Evolutionary conservation across 2,113 vertebrate species (phyloP).

Genomic region (Phrynosoma blainvillii): DNA sequence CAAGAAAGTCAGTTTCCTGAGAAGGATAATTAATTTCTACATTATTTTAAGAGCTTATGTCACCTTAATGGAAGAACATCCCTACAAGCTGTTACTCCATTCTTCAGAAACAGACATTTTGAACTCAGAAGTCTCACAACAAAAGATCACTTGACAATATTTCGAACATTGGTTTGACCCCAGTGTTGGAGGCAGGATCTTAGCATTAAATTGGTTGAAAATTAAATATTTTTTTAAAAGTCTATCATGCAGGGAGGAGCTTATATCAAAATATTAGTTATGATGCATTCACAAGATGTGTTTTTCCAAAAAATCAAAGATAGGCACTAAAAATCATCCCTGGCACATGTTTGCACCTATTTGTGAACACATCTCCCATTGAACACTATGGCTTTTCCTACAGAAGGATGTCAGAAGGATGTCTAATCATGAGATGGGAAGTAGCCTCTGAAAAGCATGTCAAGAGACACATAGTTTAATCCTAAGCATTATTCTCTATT

Average conservation of each 20-base stretch:
- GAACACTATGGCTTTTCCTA: background rate
- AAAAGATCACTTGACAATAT: constrained; percentile 4
- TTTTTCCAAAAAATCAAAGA: background rate
- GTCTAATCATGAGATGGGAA: background rate
- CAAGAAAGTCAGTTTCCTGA: constrained; percentile 37
- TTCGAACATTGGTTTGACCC: background rate
- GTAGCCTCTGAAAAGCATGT: background rate
- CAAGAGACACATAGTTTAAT: background rate
- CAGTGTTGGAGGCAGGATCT: background rate
- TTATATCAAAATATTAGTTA: background rate
- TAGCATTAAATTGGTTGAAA: background rate
- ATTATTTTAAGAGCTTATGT: constrained; percentile 26
- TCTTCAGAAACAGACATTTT: background rate
- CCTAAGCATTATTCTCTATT: background rate
- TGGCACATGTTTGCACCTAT: too few relatives aligned
- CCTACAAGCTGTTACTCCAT: constrained; percentile 1
- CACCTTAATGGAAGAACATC: background rate
- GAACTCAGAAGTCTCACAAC: background rate
- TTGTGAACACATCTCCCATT: background rate
- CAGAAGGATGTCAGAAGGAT: background rate
- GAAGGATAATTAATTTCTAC: constrained; percentile 8
- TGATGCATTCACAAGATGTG: background rate
- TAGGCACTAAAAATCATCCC: too few relatives aligned
- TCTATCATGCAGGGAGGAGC: background rate
- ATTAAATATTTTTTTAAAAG: background rate